Evolutionary conservation across 2,888 invertebrate genomes (phyloP), one percentile per base, ranked within the genome.

Genomic region (Dioctria rufipes): DNA sequence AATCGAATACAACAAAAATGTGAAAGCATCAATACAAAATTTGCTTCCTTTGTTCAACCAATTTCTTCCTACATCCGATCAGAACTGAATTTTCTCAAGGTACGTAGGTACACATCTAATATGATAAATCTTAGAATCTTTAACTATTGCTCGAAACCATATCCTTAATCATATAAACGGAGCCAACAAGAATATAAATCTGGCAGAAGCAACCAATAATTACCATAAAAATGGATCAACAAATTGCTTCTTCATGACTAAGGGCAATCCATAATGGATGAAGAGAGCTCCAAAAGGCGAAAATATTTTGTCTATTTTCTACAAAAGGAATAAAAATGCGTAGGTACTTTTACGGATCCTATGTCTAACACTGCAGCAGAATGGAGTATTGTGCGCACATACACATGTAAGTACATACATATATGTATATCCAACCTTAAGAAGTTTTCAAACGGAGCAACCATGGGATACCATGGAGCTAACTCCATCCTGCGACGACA

Each of bases 201-300:
- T 78, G 77, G 61, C 54, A 78, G 78, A 80, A 80, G 78, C 78
- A 81, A 80, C 80, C 80, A 77, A 80, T 80, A 78, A 80, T 81
- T 81, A 80, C 78, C 80, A 81, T 80, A 81, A 81, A 81, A 81
- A 78, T 78, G 81, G 77, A 60, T 69, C 77, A 77, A 71, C 80
- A 80, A 81, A 81, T 81, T 80, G 78, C 80, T 77, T 71, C 80
- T 81, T 80, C 80, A 80, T 81, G 78, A 78, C 80, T 80, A 71
- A 78, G 66, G 78, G 81, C 67, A 81, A 80, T 81, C 75, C 81
- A 81, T 81, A 81, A 80, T 77, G 69, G 71, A 80, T 80, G 81
- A 81, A 58, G 77, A 67, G 66, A 71, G 46, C 54, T 54, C 37
- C 6, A 39, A 51, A 71, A 40, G 71, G 54, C 73, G 60, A 73